These are phyloP conservation scores for Armadillidium nasatum DNA, from an alignment of 1,140 invertebrate species.

Conservation along the genomic window DNA sequence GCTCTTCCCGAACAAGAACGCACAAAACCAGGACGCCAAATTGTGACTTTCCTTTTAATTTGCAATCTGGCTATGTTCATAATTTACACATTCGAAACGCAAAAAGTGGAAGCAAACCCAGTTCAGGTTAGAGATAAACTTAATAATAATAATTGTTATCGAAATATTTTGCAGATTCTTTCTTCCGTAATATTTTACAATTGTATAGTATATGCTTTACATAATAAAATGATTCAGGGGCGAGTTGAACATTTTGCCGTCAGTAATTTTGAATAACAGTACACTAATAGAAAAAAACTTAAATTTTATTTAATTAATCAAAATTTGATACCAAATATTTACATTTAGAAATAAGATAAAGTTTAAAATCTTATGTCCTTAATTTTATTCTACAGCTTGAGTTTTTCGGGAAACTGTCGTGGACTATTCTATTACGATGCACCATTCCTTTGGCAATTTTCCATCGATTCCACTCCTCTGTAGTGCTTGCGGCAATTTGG, in stretches of 20 bases:
- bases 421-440: constrained; percentile 88
- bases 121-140: constrained; percentile 55
- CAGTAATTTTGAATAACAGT: background rate
- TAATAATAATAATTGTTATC: too few relatives aligned
- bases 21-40: constrained; percentile 87
- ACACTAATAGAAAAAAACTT: background rate
- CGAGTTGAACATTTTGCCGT: background rate
- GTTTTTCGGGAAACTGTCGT: constrained; percentile 89
- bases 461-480: constrained; percentile 93
- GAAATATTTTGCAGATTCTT: too few relatives aligned
- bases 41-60: constrained; percentile 90
- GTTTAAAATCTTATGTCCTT: background rate
- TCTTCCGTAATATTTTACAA: too few relatives aligned
- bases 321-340: too few relatives aligned
- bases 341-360: background rate
- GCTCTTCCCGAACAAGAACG: constrained; percentile 83
- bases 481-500: constrained; percentile 96
- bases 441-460: constrained; percentile 94
- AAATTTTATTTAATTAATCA: too few relatives aligned
- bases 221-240: background rate
- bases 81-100: constrained; percentile 91
- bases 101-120: constrained; percentile 84
- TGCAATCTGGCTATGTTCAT: constrained; percentile 94
- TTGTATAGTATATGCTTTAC: too few relatives aligned
- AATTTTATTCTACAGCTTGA: constrained; percentile 60